Conservation (phyloP, 2,888 invertebrate species). For the Drosophila buzzatii region DNA sequence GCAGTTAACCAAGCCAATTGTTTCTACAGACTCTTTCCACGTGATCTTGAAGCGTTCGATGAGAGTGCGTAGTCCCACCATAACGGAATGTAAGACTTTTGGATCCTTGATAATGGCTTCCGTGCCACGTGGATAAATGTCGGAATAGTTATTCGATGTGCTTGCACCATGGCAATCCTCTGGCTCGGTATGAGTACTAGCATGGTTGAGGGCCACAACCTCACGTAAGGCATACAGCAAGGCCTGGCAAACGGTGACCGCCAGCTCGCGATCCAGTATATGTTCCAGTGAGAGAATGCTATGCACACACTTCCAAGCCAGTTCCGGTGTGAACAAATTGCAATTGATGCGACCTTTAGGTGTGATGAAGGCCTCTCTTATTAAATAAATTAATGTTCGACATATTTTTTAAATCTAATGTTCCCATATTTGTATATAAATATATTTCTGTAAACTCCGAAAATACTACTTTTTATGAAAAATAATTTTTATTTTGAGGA, state of each 20-base stretch:
- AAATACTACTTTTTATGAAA: conserved; percentile 1
- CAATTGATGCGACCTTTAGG: conserved; percentile 48
- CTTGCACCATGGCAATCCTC: conserved; percentile 58
- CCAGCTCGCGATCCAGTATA: conserved; percentile 87
- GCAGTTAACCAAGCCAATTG: conserved; percentile 88
- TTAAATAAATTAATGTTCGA: no score
- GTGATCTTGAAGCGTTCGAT: conserved; percentile 90
- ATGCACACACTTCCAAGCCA: conserved; percentile 84
- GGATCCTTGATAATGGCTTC: conserved; percentile 85
- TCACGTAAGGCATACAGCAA: conserved; percentile 88
- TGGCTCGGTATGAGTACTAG: conserved; percentile 25
- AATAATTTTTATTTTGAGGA: conserved; percentile 15
- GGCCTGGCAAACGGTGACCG: conserved; percentile 88
- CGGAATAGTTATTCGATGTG: conserved; percentile 51
- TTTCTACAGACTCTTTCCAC: conserved; percentile 92
- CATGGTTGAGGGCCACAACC: conserved; percentile 81
- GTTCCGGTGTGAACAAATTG: conserved; percentile 68
- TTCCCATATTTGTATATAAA: no score
- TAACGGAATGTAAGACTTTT: conserved; percentile 88
- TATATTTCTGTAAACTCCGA: no score
- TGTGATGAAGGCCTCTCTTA: conserved; percentile 85
- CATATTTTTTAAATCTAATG: no score
- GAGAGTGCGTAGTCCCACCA: conserved; percentile 88
- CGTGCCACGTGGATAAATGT: conserved; percentile 65
- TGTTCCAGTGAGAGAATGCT: conserved; percentile 85